A percentile compares a stretch with the other conserved stretches of the same genome.
Evolutionary conservation across 2,797 vertebrate species (phyloP).

Genomic region (Liasis olivaceus): DNA sequence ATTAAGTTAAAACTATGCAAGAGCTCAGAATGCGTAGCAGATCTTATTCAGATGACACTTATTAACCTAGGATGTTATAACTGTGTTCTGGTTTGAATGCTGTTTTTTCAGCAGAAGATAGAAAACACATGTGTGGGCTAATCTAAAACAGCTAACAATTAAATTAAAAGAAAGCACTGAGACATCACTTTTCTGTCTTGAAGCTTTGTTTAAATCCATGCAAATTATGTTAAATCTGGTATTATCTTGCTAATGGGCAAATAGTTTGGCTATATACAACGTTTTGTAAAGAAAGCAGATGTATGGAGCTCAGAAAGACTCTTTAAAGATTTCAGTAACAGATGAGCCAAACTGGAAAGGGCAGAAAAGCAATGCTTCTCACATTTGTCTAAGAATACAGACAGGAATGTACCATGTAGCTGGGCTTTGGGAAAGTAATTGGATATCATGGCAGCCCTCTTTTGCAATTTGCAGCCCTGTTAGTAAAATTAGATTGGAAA

Average conservation of each 20-base stretch:
- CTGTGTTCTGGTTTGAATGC: neutral
- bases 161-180: neutral
- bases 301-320: neutral
- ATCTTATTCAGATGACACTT: neutral
- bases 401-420: neutral
- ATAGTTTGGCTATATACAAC: neutral
- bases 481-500: neutral
- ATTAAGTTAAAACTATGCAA: neutral
- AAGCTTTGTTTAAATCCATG: neutral
- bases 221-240: neutral
- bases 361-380: neutral
- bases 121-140: neutral
- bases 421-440: neutral
- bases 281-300: neutral
- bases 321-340: neutral
- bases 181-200: neutral
- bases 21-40: neutral
- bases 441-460: neutral
- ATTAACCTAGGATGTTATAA: neutral
- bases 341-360: neutral
- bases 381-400: neutral
- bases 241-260: neutral
- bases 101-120: neutral
- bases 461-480: neutral
- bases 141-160: neutral